These are phyloP conservation scores for Heliothis peltigera DNA, from an alignment of 2,888 invertebrate species.

Conservation along the genomic window DNA sequence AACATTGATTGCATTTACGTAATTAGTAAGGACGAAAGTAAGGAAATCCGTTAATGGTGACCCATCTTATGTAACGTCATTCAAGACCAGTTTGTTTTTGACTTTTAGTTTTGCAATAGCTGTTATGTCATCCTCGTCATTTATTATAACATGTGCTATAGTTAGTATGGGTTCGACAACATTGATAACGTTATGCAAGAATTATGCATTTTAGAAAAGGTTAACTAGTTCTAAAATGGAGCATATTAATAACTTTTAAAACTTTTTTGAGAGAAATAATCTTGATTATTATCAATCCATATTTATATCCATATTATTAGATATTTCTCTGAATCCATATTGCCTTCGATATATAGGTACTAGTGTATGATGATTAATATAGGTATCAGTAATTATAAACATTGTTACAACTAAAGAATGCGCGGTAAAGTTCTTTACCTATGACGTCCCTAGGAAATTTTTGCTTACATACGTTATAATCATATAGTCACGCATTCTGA, in stretches of 20 bases:
- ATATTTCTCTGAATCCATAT: not conserved
- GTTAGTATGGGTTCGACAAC: constrained; percentile 11
- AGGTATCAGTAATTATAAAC: constrained; percentile 2
- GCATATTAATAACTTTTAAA: not conserved
- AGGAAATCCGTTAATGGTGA: constrained; percentile 80
- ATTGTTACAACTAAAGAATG: not conserved
- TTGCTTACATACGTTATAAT: constrained; percentile 23
- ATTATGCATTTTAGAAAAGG: constrained; percentile 13
- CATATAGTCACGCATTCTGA: constrained; percentile 37
- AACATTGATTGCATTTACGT: constrained; percentile 51
- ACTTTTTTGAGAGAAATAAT: no score
- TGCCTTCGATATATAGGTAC: not conserved
- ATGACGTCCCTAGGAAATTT: constrained; percentile 33
- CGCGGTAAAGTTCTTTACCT: constrained; percentile 19
- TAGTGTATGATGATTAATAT: constrained; percentile 8
- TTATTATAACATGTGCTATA: constrained; percentile 44
- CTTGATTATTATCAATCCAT: no score
- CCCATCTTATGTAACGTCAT: constrained; percentile 68
- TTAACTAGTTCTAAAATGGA: not conserved
- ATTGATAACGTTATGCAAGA: constrained; percentile 25
- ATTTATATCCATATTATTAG: no score
- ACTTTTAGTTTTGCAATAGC: constrained; percentile 62
- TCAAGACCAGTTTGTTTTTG: constrained; percentile 59
- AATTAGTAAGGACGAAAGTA: constrained; percentile 60
- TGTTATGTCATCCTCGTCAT: constrained; percentile 59